phyloP scores from a whole-genome alignment of 2,113 vertebrate species.

The Hydropotes inermis region DNA sequence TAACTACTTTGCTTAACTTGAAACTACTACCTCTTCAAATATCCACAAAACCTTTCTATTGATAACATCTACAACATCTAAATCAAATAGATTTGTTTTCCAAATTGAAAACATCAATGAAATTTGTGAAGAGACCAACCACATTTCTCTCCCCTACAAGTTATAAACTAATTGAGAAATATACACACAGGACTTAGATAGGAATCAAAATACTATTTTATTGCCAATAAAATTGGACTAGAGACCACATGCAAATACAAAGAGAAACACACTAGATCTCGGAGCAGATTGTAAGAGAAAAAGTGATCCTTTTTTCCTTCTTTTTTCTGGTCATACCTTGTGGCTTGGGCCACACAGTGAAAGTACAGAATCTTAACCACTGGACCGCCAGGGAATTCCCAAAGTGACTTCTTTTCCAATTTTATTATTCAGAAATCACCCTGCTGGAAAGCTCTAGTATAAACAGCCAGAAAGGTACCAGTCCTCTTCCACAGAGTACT shows the following conservation, averaged over 20 bases:
- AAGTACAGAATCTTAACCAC: neutral
- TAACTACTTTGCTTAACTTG: too few relatives aligned
- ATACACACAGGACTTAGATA: constrained; percentile 8
- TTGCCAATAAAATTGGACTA: neutral
- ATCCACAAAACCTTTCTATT: neutral
- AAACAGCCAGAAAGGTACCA: neutral
- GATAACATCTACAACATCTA: neutral
- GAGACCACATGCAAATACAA: neutral
- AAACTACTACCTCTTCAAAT: neutral
- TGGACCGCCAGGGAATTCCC: neutral
- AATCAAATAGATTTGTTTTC: constrained; percentile 12
- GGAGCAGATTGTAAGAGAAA: neutral
- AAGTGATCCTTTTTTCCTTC: neutral
- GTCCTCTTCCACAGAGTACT: neutral
- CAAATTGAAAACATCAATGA: neutral
- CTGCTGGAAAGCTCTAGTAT: neutral
- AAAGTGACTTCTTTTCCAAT: neutral
- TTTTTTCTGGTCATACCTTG: neutral
- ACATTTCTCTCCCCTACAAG: neutral
- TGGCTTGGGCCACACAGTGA: neutral
- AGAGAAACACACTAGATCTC: constrained; percentile 21
- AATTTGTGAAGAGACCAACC: neutral
- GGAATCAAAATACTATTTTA: constrained; percentile 27
- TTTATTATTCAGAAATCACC: constrained; percentile 2
- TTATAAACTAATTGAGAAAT: constrained; percentile 16